Evolutionary conservation across 2,797 vertebrate genomes (phyloP).

Genomic region (Chrysocyon brachyurus): DNA sequence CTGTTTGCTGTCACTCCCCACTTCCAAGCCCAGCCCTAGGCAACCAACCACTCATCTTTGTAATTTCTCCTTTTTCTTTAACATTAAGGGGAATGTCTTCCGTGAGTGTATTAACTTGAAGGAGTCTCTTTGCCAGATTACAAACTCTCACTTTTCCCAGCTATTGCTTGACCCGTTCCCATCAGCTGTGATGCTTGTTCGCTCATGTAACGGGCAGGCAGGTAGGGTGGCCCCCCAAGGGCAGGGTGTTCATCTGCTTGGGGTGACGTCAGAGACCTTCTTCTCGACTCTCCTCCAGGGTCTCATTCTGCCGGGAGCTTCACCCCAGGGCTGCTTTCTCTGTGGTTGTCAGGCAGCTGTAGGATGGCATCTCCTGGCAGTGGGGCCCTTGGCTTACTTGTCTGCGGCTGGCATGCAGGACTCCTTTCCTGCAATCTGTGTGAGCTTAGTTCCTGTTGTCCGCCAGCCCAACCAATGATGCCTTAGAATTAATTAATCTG

Average conservation of each 20-base stretch:
- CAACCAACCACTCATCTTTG: neutral
- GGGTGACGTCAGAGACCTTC: conserved; percentile 15
- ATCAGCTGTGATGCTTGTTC: neutral
- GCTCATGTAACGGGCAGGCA: conserved; percentile 1
- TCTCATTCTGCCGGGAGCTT: neutral
- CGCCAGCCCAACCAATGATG: neutral
- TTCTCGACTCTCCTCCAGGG: neutral
- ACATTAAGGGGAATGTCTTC: conserved; percentile 12
- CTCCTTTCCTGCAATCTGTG: neutral
- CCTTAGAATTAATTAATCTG: neutral
- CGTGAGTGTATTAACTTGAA: conserved; percentile 28
- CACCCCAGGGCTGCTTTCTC: neutral
- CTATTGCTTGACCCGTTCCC: neutral
- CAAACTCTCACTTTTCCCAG: conserved; percentile 30
- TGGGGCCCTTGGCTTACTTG: conserved; percentile 31
- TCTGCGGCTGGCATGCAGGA: neutral
- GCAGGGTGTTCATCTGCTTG: neutral
- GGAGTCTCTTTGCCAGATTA: conserved; percentile 57
- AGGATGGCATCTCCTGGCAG: neutral
- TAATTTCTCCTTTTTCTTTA: conserved; percentile 65
- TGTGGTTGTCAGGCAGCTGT: neutral
- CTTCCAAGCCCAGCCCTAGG: neutral
- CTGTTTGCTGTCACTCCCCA: neutral
- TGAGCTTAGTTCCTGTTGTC: neutral
- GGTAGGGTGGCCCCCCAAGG: neutral